Base-by-base conservation (phyloP, 2,797 vertebrate species). In the Miichthys miiuy region DNA sequence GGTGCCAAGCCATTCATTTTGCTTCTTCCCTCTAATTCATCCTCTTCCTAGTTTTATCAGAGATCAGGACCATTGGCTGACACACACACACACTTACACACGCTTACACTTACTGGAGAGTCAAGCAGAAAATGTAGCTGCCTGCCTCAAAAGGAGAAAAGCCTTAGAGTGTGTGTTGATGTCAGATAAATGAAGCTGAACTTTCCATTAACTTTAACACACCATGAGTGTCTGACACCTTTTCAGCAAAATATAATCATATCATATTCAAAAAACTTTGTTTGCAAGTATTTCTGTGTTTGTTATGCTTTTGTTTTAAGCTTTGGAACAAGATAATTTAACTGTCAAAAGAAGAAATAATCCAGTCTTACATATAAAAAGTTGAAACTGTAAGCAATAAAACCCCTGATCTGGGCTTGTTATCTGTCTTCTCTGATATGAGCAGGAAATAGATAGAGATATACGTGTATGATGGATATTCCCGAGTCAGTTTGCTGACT, bases 1-100 rank as follows among this genome's bases (percentile, higher is more conserved):
- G 88, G 77, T 83, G 75, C 68, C 0, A 10, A 84, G 68, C 72
- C 81, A 89, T 90, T 87, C 83, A 72, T 89, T 89, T 86, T 82
- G 76, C 48, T 71, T 67, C 55, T 63, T 64, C 65, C 74, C 61
- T 85, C 85, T 88, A 88, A 89, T 85, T 89, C 81, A 80, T 79
- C 79, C 62, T 81, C 70, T 85, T 70, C 55, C 72, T 63, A 14
- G 68, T 83, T 44, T 88, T 89, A 90, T 90, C 89, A 14, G 48
- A 86, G 51, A 89, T 91, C 87, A 68, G 73, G 52, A 80, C 76
- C 72, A 77, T 47, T 87, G 83, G 79, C 70, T 75, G 64, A 65
- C 62, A 57, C 17, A 54, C 62, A 68, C 57, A 57, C 63, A 58
- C 60, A 41, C 60, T 34, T 63, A 75, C 69, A 55, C 51, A 58